These are phyloP conservation scores for Caerostris extrusa DNA, from an alignment of 1,140 invertebrate genomes.

Conservation along the genomic window DNA sequence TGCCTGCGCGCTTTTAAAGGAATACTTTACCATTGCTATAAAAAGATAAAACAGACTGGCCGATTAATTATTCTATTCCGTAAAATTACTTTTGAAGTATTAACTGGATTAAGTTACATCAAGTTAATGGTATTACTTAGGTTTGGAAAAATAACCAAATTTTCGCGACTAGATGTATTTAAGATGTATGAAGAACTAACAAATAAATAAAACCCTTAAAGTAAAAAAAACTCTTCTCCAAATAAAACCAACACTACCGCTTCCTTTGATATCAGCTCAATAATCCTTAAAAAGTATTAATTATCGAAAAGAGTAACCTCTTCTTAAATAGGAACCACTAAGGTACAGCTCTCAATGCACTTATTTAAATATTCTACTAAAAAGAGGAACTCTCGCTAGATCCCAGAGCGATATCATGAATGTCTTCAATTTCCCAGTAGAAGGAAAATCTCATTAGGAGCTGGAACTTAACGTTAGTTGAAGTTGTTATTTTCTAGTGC, in stretches of 20 bases:
- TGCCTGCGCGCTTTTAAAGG: background rate
- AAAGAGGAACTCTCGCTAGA: background rate
- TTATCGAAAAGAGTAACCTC: constrained; percentile 20
- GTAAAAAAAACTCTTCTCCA: background rate
- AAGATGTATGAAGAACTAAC: background rate
- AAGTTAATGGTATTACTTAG: constrained; percentile 4
- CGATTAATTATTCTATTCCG: background rate
- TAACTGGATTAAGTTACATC: constrained; percentile 18
- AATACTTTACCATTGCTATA: background rate
- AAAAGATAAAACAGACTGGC: background rate
- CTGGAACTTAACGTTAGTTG: background rate
- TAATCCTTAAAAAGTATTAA: constrained; percentile 47
- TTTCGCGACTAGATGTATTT: background rate
- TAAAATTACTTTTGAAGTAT: background rate
- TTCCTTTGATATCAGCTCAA: constrained; percentile 36
- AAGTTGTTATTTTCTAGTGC: constrained; percentile 2
- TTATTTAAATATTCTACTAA: constrained; percentile 45
- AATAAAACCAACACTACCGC: background rate
- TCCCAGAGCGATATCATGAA: background rate
- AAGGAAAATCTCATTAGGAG: constrained; percentile 27
- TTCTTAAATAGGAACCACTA: background rate
- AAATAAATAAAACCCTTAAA: background rate
- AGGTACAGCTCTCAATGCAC: background rate
- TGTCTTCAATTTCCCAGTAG: constrained; percentile 32
- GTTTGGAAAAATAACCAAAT: background rate